Conservation (phyloP, 2,113 vertebrate genomes). For the Albula goreensis region DNA sequence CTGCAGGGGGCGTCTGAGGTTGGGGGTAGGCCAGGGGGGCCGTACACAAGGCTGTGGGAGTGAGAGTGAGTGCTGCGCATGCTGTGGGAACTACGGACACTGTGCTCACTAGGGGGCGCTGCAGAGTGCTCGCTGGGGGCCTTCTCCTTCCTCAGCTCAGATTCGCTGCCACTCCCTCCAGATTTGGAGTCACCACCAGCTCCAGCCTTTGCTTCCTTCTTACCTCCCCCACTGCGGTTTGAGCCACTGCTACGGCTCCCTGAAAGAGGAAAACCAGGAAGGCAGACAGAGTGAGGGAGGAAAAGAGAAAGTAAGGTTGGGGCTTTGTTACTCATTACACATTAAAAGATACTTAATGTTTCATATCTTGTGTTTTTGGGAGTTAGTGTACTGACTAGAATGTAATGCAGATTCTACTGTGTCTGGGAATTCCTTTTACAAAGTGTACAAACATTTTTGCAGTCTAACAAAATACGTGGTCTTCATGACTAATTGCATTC, state of each 20-base stretch:
- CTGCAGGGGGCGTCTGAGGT: slow-evolving; percentile 72
- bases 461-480: not conserved
- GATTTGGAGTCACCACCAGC: slow-evolving; percentile 73
- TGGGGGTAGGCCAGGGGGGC: slow-evolving; percentile 74
- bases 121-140: slow-evolving; percentile 76
- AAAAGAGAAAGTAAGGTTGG: not conserved
- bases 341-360: not conserved
- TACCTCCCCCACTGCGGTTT: slow-evolving; percentile 78
- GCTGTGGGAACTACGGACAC: slow-evolving; percentile 86
- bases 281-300: slow-evolving; percentile 28
- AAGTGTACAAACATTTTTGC: too few species aligned
- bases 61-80: slow-evolving; percentile 78
- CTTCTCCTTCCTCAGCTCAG: slow-evolving; percentile 72
- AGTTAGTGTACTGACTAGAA: not conserved
- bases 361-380: not conserved
- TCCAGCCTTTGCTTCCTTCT: slow-evolving; percentile 73
- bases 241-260: slow-evolving; percentile 90
- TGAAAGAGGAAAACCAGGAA: slow-evolving; percentile 46
- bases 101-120: slow-evolving; percentile 75
- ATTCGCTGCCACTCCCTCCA: slow-evolving; percentile 80
- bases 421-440: not conserved
- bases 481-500: not conserved
- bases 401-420: not conserved
- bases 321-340: not conserved
- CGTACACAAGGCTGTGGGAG: slow-evolving; percentile 73